A percentile compares a stretch with the other conserved stretches of the same genome.
Evolutionary conservation across 2,113 vertebrate genomes (phyloP).

Genomic region (Myrmecophaga tridactyla): DNA sequence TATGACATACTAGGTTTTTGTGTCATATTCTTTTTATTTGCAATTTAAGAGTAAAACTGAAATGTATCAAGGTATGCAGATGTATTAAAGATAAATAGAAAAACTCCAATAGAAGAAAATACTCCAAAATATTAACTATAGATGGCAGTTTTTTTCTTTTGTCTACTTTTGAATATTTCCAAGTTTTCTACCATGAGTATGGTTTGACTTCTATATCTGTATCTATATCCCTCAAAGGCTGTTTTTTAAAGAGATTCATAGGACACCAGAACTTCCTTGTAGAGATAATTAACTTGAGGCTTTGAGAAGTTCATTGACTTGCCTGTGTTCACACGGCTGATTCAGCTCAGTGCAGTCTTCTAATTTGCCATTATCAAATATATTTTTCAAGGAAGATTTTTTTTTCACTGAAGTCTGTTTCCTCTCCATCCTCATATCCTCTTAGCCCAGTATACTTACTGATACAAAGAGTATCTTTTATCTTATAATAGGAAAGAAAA

Average conservation of each 20-base stretch:
- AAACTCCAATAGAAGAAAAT: neutral
- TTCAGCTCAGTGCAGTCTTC: neutral
- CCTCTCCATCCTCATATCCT: neutral
- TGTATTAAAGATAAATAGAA: neutral
- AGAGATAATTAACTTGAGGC: neutral
- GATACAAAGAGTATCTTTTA: neutral
- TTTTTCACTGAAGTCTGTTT: neutral
- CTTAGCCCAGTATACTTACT: neutral
- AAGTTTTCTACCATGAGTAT: neutral
- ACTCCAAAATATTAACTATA: neutral
- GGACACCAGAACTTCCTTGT: neutral
- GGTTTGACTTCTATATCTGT: neutral
- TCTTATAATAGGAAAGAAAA: neutral
- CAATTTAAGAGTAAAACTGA: slow-evolving; percentile 23
- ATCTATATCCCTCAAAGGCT: neutral
- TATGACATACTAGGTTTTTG: neutral
- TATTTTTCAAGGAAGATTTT: neutral
- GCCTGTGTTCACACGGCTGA: neutral
- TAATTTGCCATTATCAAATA: neutral
- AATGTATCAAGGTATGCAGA: neutral
- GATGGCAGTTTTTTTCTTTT: neutral
- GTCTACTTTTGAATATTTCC: neutral
- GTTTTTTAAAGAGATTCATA: neutral
- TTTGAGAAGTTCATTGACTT: neutral
- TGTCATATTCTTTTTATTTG: neutral